Evolutionary conservation across 1,140 invertebrate species (phyloP).

Genomic region (Drosophila leontia): DNA sequence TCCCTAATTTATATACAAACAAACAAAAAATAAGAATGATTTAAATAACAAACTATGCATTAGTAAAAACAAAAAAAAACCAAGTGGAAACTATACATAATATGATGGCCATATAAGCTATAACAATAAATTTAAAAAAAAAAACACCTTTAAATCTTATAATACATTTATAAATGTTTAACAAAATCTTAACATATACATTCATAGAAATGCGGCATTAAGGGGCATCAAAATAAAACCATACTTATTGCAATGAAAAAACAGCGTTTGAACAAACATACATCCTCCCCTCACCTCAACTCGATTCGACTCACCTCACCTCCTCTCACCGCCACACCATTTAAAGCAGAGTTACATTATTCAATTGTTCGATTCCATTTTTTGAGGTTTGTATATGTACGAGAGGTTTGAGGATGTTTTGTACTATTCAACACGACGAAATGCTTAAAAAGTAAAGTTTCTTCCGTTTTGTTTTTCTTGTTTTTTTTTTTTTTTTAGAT

Average conservation of each 20-base stretch:
- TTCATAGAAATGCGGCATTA: constrained; percentile 72
- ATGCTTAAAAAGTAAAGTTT: constrained; percentile 8
- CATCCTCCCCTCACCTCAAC: constrained; percentile 18
- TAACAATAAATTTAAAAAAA: constrained; percentile 72
- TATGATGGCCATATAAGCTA: constrained; percentile 81
- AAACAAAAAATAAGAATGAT: constrained; percentile 79
- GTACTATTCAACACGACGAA: constrained; percentile 4
- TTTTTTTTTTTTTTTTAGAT: constrained; percentile 10
- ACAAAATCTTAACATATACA: constrained; percentile 75
- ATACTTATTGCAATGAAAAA: constrained; percentile 35
- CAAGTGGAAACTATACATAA: constrained; percentile 69
- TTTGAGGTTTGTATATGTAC: constrained; percentile 30
- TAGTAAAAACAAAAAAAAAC: constrained; percentile 70
- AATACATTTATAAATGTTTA: constrained; percentile 79
- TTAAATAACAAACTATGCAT: constrained; percentile 79
- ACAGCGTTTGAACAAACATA: constrained; percentile 36
- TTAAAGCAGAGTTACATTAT: constrained; percentile 27
- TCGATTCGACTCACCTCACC: not conserved
- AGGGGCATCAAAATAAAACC: constrained; percentile 65
- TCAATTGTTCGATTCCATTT: constrained; percentile 39
- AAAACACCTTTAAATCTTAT: constrained; percentile 76
- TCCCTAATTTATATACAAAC: constrained; percentile 80
- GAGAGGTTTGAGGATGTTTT: constrained; percentile 21
- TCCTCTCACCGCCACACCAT: constrained; percentile 6
- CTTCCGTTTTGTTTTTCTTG: not conserved